Percentiles rank a stretch among this genome's conserved stretches.
These are phyloP conservation scores for Cephalopachus bancanus DNA, from an alignment of 2,797 vertebrate species.

Conservation along the genomic window DNA sequence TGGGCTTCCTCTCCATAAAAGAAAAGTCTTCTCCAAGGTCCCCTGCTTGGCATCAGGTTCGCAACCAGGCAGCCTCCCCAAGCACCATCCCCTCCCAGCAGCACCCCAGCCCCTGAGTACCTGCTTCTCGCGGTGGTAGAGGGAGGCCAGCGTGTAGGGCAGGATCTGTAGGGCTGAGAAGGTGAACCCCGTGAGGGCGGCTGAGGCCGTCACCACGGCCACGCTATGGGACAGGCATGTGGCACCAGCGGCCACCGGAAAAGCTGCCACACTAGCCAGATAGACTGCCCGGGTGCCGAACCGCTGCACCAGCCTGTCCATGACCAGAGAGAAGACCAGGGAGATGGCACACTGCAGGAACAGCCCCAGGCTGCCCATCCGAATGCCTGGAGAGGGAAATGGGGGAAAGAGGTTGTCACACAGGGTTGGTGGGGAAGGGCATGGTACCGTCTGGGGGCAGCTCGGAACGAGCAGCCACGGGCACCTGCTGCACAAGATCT, in stretches of 20 bases:
- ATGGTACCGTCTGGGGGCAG: neutral
- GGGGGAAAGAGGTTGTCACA: neutral
- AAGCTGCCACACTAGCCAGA: slow-evolving; percentile 91
- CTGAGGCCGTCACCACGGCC: slow-evolving; percentile 90
- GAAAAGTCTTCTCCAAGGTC: neutral
- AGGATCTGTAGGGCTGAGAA: slow-evolving; percentile 93
- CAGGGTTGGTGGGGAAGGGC: neutral
- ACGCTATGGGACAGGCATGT: slow-evolving; percentile 91
- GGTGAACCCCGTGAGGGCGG: slow-evolving; percentile 92
- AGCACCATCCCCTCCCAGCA: neutral
- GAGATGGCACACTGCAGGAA: slow-evolving; percentile 94
- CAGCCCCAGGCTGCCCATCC: slow-evolving; percentile 94
- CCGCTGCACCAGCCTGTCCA: slow-evolving; percentile 91
- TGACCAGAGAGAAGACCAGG: slow-evolving; percentile 91
- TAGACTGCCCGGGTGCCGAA: slow-evolving; percentile 91
- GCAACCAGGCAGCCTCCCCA: neutral
- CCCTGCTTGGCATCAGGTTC: neutral
- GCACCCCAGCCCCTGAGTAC: slow-evolving; percentile 75
- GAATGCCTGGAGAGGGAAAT: slow-evolving; percentile 88
- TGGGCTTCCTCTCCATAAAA: slow-evolving; percentile 16
- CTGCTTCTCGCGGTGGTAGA: slow-evolving; percentile 93
- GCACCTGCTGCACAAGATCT: neutral
- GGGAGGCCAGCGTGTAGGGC: slow-evolving; percentile 92
- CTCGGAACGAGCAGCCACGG: neutral
- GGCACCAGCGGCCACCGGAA: slow-evolving; percentile 89